Conservation (phyloP, 2,113 vertebrate species). For the Furnarius figulus region DNA sequence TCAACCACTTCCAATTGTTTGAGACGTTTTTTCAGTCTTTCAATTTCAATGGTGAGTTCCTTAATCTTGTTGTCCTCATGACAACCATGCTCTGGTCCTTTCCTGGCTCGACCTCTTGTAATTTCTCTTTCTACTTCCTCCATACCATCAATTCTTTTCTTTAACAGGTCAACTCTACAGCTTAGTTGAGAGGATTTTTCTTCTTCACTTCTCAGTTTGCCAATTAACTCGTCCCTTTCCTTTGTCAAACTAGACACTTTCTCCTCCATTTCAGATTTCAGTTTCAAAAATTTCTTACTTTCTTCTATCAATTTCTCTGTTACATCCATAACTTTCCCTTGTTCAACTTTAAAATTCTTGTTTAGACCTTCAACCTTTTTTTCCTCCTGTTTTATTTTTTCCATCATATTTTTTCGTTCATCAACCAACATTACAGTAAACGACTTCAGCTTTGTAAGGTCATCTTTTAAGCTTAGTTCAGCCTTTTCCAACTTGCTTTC, state of each 20-base stretch:
- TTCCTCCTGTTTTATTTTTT: slow-evolving; percentile 91
- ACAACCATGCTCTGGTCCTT: slow-evolving; percentile 70
- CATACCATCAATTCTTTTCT: slow-evolving; percentile 82
- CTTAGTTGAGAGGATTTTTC: slow-evolving; percentile 83
- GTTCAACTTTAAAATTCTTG: slow-evolving; percentile 86
- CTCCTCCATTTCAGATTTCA: slow-evolving; percentile 93
- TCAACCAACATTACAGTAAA: slow-evolving; percentile 92
- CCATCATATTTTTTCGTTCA: slow-evolving; percentile 89
- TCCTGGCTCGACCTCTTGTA: slow-evolving; percentile 70
- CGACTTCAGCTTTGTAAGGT: slow-evolving; percentile 92
- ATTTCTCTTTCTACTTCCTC: slow-evolving; percentile 83
- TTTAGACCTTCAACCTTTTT: slow-evolving; percentile 85
- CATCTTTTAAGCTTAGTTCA: slow-evolving; percentile 88
- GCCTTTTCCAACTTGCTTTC: slow-evolving; percentile 85
- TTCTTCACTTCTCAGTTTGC: slow-evolving; percentile 82
- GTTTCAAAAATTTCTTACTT: slow-evolving; percentile 91
- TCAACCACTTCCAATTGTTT: slow-evolving; percentile 92
- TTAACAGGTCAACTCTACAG: slow-evolving; percentile 78
- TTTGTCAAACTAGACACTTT: slow-evolving; percentile 81
- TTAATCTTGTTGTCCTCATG: slow-evolving; percentile 86
- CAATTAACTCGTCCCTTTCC: slow-evolving; percentile 85
- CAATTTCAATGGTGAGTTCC: slow-evolving; percentile 87
- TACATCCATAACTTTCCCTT: slow-evolving; percentile 91
- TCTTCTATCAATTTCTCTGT: slow-evolving; percentile 97
- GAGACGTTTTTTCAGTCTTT: slow-evolving; percentile 88